Conservation (phyloP, 1,140 invertebrate genomes). For the Drosophila lacertosa region DNA sequence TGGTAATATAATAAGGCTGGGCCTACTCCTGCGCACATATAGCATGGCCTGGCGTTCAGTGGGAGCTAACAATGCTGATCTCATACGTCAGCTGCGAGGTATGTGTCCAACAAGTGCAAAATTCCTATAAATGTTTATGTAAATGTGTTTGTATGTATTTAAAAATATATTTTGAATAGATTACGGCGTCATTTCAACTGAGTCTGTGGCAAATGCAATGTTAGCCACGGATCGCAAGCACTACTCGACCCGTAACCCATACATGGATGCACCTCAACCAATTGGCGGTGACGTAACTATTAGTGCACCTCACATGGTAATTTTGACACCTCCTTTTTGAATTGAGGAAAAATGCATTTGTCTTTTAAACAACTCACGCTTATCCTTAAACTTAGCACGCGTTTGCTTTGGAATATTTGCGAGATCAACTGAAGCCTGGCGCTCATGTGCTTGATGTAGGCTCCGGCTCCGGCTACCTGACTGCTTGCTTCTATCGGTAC, state of each 20-base stretch:
- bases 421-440: slow-evolving; percentile 92
- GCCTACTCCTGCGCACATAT: slow-evolving; percentile 55
- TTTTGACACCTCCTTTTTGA: not conserved
- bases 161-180: slow-evolving; percentile 86
- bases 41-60: slow-evolving; percentile 92
- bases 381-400: slow-evolving; percentile 88
- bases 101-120: slow-evolving; percentile 56
- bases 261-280: slow-evolving; percentile 94
- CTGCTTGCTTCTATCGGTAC: slow-evolving; percentile 93
- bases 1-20: slow-evolving; percentile 44
- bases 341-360: not conserved
- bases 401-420: slow-evolving; percentile 95
- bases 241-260: slow-evolving; percentile 87
- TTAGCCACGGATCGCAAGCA: slow-evolving; percentile 92
- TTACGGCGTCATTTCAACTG: slow-evolving; percentile 93
- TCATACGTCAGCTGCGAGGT: slow-evolving; percentile 93
- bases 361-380: not conserved
- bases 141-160: slow-evolving; percentile 20
- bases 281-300: slow-evolving; percentile 97
- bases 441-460: slow-evolving; percentile 96
- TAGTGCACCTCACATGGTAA: slow-evolving; percentile 99
- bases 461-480: slow-evolving; percentile 97
- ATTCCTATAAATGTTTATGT: slow-evolving; percentile 18
- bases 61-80: slow-evolving; percentile 92
- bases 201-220: slow-evolving; percentile 93